A percentile compares a stretch with the other conserved stretches of the same genome.
These are phyloP conservation scores for Mungos mungo DNA, from an alignment of 2,113 vertebrate genomes.

Conservation along the genomic window DNA sequence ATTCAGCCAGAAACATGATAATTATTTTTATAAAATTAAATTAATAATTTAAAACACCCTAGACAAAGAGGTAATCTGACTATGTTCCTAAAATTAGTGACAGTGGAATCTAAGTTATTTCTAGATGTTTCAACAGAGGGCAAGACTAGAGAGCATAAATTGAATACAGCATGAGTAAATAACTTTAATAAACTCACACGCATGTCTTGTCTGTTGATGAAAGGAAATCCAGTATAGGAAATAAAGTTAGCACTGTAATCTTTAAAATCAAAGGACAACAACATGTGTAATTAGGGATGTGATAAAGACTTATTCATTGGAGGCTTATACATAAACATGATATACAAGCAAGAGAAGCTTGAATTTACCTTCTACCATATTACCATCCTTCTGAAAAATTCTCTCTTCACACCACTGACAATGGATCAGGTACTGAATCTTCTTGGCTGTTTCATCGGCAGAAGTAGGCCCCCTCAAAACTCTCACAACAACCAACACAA, in stretches of 20 bases:
- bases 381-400: conserved; percentile 92
- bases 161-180: conserved; percentile 14
- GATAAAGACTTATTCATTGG: conserved; percentile 18
- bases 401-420: conserved; percentile 99
- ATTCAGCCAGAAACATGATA: conserved; percentile 55
- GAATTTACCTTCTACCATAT: conserved; percentile 94
- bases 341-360: background rate
- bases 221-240: conserved; percentile 65
- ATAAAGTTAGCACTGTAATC: conserved; percentile 66
- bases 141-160: background rate
- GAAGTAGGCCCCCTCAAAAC: conserved; percentile 93
- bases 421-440: conserved; percentile 93
- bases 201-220: conserved; percentile 61
- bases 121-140: conserved; percentile 29
- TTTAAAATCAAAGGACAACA: conserved; percentile 64
- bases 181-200: conserved; percentile 61
- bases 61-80: conserved; percentile 35
- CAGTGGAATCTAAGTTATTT: conserved; percentile 60
- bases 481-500: conserved; percentile 95
- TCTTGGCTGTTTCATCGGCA: conserved; percentile 93
- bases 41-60: conserved; percentile 42
- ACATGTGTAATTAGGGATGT: conserved; percentile 49
- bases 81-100: conserved; percentile 55
- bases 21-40: conserved; percentile 59
- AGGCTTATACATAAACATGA: background rate